Base-by-base conservation (phyloP, 2,113 vertebrate species). In the Sminthopsis crassicaudata region DNA sequence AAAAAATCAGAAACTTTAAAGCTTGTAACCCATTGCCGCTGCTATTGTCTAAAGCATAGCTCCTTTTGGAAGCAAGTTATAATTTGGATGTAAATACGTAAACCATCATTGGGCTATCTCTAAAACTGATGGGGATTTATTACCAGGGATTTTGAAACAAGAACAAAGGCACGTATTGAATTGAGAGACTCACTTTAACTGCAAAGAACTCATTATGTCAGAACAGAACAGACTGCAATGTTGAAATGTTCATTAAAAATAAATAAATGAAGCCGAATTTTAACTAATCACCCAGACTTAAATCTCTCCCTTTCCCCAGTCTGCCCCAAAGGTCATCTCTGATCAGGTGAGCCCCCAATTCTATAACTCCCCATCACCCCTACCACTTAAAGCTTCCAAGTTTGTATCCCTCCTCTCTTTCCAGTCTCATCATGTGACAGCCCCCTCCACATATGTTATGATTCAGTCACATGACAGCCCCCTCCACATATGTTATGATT, bases 141-240 rank as follows among this genome's bases (percentile, higher is more conserved):
- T 19, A 90, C 89, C 11, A 88, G 8, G 92, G 89, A 36, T 92
- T 95, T 94, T 9, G 91, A 95, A 94, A 51, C n/a, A 27, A 88
- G 12, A 92, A 67, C 89, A 53, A 52, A 0, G 90, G 91, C 8
- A 91, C 42, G 48, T 94, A 14, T 93, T 94, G 46, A 23, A 93
- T 3, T 53, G 48, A 95, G 30, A 50, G 36, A 52, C 91, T 93
- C 25, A 14, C 22, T n/a, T 30, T 24, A 92, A 3, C 89, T 42
- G 5, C 1, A 95, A 94, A 60, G 12, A 93, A 12, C 57, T 92
- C 90, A 6, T 92, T 30, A 42, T 89, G 0, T 50, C 67, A 3
- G 22, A 36, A 93, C 76, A 92, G 27, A 92, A 24, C 46, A 93
- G 3, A 36, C 19, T 53, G 27, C 94, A 57, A 7, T 54, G 46